Percentiles rank a stretch among this genome's conserved stretches.
phyloP scores from a whole-genome alignment of 2,888 invertebrate species.

The Liopterus haemorrhoidalis region DNA sequence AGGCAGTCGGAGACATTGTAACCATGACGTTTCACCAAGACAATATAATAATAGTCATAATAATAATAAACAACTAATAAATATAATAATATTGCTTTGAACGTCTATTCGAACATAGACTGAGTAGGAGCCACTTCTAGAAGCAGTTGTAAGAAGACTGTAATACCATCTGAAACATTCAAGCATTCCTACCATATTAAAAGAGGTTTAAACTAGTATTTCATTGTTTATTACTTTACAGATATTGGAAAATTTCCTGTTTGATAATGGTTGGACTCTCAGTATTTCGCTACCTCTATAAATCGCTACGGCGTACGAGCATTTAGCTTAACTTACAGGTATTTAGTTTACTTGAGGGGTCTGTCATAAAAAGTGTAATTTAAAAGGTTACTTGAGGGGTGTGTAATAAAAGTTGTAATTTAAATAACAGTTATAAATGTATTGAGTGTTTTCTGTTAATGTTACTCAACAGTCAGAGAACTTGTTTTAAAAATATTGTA shows the following conservation, averaged over 20 bases:
- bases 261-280: not conserved
- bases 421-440: too few species aligned
- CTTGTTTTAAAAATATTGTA: too few species aligned
- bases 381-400: too few species aligned
- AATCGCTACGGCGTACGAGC: too few species aligned
- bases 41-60: slow-evolving; percentile 16
- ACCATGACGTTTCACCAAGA: slow-evolving; percentile 14
- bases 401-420: too few species aligned
- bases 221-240: too few species aligned
- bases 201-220: slow-evolving; percentile 11
- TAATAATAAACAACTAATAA: slow-evolving; percentile 14
- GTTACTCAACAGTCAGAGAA: too few species aligned
- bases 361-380: too few species aligned
- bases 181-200: slow-evolving; percentile 21
- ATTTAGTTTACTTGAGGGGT: too few species aligned
- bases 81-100: slow-evolving; percentile 25
- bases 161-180: slow-evolving; percentile 69
- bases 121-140: slow-evolving; percentile 88
- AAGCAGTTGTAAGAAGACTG: slow-evolving; percentile 82
- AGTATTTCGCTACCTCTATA: too few species aligned
- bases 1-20: not conserved
- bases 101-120: slow-evolving; percentile 60
- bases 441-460: too few species aligned
- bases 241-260: not conserved
- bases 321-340: too few species aligned